phyloP scores from a whole-genome alignment of 1,140 invertebrate species.

The Eriocheir sinensis region DNA sequence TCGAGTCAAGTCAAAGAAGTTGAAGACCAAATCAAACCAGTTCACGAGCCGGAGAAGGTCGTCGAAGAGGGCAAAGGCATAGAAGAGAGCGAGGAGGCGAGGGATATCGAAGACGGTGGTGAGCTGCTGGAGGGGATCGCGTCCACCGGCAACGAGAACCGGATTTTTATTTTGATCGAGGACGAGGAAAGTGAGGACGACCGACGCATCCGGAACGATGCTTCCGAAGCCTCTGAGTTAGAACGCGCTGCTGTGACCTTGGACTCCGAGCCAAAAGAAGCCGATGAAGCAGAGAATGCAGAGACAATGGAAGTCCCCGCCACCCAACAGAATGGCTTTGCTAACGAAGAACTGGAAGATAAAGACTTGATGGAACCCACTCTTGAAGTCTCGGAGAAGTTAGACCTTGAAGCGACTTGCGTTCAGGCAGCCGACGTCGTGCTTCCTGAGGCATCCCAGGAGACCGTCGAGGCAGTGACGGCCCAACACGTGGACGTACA shows the following conservation, averaged over 20 bases:
- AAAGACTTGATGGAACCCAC: neutral
- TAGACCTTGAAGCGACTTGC: neutral
- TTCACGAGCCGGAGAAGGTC: neutral
- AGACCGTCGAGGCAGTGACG: neutral
- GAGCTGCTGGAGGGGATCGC: slow-evolving; percentile 31
- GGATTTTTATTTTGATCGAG: slow-evolving; percentile 62
- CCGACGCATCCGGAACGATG: slow-evolving; percentile 19
- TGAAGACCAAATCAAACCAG: neutral
- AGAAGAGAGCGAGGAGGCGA: neutral
- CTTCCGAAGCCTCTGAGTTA: slow-evolving; percentile 37
- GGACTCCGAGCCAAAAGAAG: neutral
- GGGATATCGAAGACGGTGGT: slow-evolving; percentile 40
- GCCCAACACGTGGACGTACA: neutral
- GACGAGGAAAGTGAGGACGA: slow-evolving; percentile 65
- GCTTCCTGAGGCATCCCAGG: neutral
- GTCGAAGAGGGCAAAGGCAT: neutral
- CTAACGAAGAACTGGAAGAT: neutral
- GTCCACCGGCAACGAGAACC: slow-evolving; percentile 37
- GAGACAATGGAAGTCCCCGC: neutral
- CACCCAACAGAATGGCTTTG: neutral
- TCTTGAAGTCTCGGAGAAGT: neutral
- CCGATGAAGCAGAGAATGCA: neutral
- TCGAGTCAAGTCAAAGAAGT: slow-evolving; percentile 17
- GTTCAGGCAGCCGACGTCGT: neutral
- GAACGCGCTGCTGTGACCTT: neutral